phyloP scores from a whole-genome alignment of 2,113 vertebrate species.

The Marcusenius ussheri region DNA sequence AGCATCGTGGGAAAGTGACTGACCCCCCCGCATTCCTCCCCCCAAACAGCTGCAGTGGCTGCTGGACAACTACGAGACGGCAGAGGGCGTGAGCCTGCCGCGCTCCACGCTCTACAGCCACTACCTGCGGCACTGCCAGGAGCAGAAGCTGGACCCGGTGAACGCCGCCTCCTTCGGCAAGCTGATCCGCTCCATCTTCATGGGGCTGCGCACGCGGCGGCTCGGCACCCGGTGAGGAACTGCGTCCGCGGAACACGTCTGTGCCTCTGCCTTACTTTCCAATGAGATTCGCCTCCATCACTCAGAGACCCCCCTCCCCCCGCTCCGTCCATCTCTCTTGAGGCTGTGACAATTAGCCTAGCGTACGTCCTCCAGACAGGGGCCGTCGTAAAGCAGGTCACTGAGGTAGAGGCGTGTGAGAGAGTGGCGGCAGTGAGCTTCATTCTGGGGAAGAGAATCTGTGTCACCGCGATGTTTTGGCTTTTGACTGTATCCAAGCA shows the following conservation, averaged over 20 bases:
- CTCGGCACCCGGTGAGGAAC: slow-evolving; percentile 80
- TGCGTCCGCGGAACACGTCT: neutral
- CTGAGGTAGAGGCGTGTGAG: neutral
- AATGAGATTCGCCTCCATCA: no score
- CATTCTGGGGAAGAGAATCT: neutral
- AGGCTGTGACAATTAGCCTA: neutral
- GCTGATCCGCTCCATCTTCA: slow-evolving; percentile 95
- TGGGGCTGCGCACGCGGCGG: slow-evolving; percentile 89
- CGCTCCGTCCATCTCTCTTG: neutral
- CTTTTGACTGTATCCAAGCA: neutral
- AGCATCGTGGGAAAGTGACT: neutral
- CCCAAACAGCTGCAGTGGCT: slow-evolving; percentile 86
- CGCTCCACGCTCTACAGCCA: slow-evolving; percentile 94
- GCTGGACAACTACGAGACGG: slow-evolving; percentile 94
- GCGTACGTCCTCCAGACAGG: neutral
- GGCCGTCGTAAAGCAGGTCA: neutral
- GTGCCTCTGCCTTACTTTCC: neutral
- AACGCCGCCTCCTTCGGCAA: slow-evolving; percentile 97
- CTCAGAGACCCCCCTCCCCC: no score
- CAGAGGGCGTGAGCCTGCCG: slow-evolving; percentile 91
- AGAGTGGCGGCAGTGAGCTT: neutral
- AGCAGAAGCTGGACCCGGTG: slow-evolving; percentile 93
- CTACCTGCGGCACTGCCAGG: slow-evolving; percentile 94
- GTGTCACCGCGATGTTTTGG: neutral
- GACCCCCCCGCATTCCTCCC: neutral